Evolutionary conservation across 2,113 vertebrate species (phyloP).

Genomic region (Megatriorchis doriae): DNA sequence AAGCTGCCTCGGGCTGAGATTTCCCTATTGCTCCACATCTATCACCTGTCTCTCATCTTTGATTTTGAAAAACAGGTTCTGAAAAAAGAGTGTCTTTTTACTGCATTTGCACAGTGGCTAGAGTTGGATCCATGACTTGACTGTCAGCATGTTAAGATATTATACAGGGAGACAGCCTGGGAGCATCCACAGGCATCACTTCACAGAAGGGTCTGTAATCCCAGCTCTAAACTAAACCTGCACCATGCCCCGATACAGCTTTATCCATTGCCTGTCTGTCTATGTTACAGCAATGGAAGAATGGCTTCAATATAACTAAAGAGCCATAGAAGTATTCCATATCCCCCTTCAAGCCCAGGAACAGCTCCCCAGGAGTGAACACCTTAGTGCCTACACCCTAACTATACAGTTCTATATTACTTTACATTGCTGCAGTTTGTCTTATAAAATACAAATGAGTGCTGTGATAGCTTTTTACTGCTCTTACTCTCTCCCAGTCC

Average conservation of each 20-base stretch:
- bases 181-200: not conserved
- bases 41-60: not conserved
- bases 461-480: not conserved
- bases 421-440: not conserved
- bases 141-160: not conserved
- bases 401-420: too few relatives aligned
- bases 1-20: not conserved
- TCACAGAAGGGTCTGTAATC: not conserved
- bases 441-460: not conserved
- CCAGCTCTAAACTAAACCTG: not conserved
- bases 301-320: accelerated
- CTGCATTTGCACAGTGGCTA: not conserved
- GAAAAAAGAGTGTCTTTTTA: not conserved
- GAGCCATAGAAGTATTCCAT: not conserved
- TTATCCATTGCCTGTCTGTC: not conserved
- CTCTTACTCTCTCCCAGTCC: not conserved
- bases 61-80: not conserved
- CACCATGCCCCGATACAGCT: not conserved
- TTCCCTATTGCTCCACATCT: not conserved
- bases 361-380: not conserved
- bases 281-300: not conserved
- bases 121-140: not conserved
- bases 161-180: not conserved
- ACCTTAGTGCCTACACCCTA: not conserved
- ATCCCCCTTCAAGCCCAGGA: accelerated